A percentile compares a stretch with the other conserved stretches of the same genome.
Evolutionary conservation across 2,113 vertebrate genomes (phyloP).

Genomic region (Pyrgilauda ruficollis): DNA sequence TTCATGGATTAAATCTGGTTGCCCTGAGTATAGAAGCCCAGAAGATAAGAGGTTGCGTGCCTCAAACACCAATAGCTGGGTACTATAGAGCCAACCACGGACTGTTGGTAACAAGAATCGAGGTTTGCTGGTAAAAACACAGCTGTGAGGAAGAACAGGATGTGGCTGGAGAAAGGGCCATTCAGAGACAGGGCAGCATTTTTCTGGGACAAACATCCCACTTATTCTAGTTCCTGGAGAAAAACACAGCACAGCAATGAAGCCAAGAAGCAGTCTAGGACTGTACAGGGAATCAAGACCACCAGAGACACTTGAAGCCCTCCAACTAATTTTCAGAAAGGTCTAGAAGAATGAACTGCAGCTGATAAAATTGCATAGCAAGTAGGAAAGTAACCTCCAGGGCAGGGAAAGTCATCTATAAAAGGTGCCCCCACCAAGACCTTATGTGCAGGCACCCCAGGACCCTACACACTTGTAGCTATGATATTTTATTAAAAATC

Average conservation of each 20-base stretch:
- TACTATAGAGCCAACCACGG: not conserved
- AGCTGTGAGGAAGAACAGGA: not conserved
- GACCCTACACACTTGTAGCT: too few relatives aligned
- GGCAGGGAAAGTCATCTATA: not conserved
- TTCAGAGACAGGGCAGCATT: not conserved
- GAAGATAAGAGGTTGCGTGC: not conserved
- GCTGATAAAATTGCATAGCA: not conserved
- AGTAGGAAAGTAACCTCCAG: not conserved
- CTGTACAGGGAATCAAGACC: not conserved
- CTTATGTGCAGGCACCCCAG: not conserved
- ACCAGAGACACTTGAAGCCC: not conserved
- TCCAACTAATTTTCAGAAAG: not conserved
- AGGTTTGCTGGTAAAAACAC: not conserved
- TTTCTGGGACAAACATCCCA: not conserved
- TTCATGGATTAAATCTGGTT: not conserved
- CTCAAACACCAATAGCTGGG: not conserved
- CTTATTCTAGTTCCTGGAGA: not conserved
- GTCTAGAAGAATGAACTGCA: not conserved
- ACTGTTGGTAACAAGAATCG: not conserved
- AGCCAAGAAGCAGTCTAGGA: not conserved
- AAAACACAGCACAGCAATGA: not conserved
- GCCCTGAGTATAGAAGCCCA: not conserved
- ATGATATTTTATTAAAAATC: too few relatives aligned
- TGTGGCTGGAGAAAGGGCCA: not conserved
- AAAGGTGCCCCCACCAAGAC: not conserved